Conservation (phyloP, 2,888 invertebrate genomes). For the Lysandra bellargus region DNA sequence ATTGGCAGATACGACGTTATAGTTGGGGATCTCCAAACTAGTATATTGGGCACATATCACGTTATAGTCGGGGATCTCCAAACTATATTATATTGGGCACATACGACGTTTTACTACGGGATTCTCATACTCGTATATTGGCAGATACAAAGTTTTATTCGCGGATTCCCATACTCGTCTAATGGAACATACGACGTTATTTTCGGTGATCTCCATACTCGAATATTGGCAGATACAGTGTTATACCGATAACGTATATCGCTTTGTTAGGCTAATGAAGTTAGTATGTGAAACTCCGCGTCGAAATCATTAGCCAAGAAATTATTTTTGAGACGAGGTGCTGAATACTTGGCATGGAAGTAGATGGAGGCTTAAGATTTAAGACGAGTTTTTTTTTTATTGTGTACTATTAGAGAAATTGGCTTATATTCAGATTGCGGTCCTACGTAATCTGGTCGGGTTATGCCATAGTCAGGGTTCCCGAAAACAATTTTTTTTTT, state of each 20-base stretch:
- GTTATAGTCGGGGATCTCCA: too few relatives aligned
- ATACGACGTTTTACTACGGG: too few relatives aligned
- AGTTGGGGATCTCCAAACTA: too few relatives aligned
- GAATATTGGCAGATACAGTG: slow-evolving; percentile 33
- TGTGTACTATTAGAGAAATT: too few relatives aligned
- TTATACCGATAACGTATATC: not conserved
- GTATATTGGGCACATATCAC: too few relatives aligned
- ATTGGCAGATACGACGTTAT: too few relatives aligned
- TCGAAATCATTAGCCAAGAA: not conserved
- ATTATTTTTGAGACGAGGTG: not conserved
- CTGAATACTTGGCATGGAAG: not conserved
- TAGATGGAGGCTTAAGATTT: not conserved
- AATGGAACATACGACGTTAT: slow-evolving; percentile 32
- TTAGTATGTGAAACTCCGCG: slow-evolving; percentile 4
- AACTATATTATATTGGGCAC: too few relatives aligned
- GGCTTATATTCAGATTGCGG: too few relatives aligned
- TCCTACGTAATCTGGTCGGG: not conserved
- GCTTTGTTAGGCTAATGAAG: slow-evolving; percentile 22
- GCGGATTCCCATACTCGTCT: slow-evolving; percentile 30
- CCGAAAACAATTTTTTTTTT: too few relatives aligned
- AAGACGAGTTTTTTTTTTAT: too few relatives aligned
- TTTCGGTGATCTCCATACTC: slow-evolving; percentile 33
- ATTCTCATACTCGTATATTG: slow-evolving; percentile 35
- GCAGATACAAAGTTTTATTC: slow-evolving; percentile 30
- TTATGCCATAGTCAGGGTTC: not conserved